Percentiles rank a stretch among this genome's conserved stretches.
Conservation (phyloP, 2,888 invertebrate species). For the Latheticus oryzae region DNA sequence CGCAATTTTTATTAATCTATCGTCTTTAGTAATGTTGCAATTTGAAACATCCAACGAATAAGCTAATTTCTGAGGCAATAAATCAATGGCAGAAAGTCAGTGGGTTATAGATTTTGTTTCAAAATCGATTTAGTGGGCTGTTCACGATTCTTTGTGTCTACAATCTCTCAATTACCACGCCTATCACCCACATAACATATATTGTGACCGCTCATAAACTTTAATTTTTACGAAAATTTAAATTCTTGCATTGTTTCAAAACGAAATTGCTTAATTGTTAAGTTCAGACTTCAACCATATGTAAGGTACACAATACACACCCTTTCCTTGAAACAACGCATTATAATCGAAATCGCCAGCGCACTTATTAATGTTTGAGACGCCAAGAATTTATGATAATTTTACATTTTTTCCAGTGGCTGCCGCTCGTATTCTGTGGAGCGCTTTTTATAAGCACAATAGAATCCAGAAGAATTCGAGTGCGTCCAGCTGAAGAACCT, state of each 20-base stretch:
- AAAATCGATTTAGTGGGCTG: conserved; percentile 44
- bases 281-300: too few relatives aligned
- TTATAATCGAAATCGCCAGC: conserved; percentile 1
- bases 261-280: too few relatives aligned
- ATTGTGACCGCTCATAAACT: conserved; percentile 2
- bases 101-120: conserved; percentile 43
- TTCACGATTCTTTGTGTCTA: conserved; percentile 41
- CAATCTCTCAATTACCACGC: conserved; percentile 42
- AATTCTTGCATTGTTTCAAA: too few relatives aligned
- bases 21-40: not conserved
- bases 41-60: conserved; percentile 7
- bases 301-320: conserved; percentile 2
- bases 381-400: not conserved
- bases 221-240: too few relatives aligned
- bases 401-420: conserved; percentile 43
- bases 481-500: conserved; percentile 65
- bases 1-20: too few relatives aligned
- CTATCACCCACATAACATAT: conserved; percentile 29
- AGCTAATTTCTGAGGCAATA: conserved; percentile 20
- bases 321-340: conserved; percentile 23
- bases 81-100: conserved; percentile 38
- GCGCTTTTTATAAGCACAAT: conserved; percentile 51
- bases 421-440: conserved; percentile 56
- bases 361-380: too few relatives aligned
- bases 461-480: conserved; percentile 67